Base-by-base conservation (phyloP, 2,888 invertebrate species). In the Carabus problematicus region DNA sequence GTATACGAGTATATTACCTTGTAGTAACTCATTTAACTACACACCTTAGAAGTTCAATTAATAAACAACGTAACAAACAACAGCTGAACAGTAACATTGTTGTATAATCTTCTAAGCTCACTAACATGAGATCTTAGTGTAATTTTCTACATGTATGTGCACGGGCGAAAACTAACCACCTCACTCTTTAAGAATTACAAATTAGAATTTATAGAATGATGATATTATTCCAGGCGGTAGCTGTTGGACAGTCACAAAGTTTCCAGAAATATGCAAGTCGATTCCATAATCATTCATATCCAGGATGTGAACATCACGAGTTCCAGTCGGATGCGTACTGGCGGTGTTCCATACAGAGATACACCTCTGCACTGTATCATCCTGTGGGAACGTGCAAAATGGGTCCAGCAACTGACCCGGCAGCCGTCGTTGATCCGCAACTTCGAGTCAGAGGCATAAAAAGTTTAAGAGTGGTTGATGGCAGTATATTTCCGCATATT, bases 291-390 rank as follows among this genome's bases (percentile, higher is more conserved):
- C 82, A 85, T 0, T 86, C 88, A 0, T 88, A 90, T 78, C 89
- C 90, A 0, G 90, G 90, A 47, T 94, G 93, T 76, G 86, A 87
- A 73, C 78, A 85, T 58, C 75, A 85, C 4, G 54, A 74, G 4
- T 91, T 91, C 77, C 85, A 85, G 70, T 87, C 88, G 1, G 89
- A 92, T 73, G 80, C 83, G 9, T 93, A 93, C 77, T 93, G 92
- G 92, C 85, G 85, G 61, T 94, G 93, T 76, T 88, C 89, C 52
- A 85, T 91, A 18, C 86, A 89, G 72, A 87, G 88, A 71, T 86
- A 90, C 14, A 89, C 90, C 6, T 88, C 90, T 64, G 91, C 90
- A 56, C 81, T 92, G 72, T 91, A 91, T 71, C 91, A 91, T 77
- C 89, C 89, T 79, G 82, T 80, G 1, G 84, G 85, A 6, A 85